Percentiles rank a stretch among this genome's conserved stretches.
These are phyloP conservation scores for Antennarius maculatus DNA, from an alignment of 2,797 vertebrate species.

Conservation along the genomic window DNA sequence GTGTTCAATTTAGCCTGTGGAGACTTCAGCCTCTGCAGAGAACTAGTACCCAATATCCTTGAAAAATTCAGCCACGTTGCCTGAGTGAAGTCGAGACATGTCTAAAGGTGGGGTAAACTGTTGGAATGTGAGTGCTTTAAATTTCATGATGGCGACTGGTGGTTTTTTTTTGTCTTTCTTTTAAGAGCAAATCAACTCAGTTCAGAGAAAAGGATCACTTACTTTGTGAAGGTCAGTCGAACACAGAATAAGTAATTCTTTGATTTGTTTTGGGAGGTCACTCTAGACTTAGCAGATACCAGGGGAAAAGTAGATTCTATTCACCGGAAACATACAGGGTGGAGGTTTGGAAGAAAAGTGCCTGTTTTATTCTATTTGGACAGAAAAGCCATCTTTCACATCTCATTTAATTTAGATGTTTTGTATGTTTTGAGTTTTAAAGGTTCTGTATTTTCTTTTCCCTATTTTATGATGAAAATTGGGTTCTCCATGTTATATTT, in stretches of 20 bases:
- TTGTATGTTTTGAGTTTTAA: too few species aligned
- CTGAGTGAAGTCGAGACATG: slow-evolving; percentile 37
- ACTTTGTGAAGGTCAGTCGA: slow-evolving; percentile 68
- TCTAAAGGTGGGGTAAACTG: slow-evolving; percentile 42
- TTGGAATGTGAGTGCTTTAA: slow-evolving; percentile 23
- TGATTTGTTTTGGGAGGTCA: slow-evolving; percentile 59
- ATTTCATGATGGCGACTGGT: slow-evolving; percentile 14
- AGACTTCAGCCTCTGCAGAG: slow-evolving; percentile 42
- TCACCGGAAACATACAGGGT: slow-evolving; percentile 54
- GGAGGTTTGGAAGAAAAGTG: slow-evolving; percentile 67
- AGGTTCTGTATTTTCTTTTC: too few species aligned
- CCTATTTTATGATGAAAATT: too few species aligned
- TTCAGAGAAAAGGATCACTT: slow-evolving; percentile 47
- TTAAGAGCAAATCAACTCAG: slow-evolving; percentile 54
- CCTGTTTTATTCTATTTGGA: slow-evolving; percentile 59
- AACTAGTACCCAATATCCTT: slow-evolving; percentile 38
- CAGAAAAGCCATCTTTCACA: slow-evolving; percentile 69
- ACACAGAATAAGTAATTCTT: slow-evolving; percentile 55
- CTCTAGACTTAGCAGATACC: slow-evolving; percentile 53
- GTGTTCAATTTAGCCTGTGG: slow-evolving; percentile 49
- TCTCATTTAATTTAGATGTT: slow-evolving; percentile 7
- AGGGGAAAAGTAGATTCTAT: slow-evolving; percentile 52
- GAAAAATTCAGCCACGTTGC: slow-evolving; percentile 41
- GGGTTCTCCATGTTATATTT: too few species aligned
- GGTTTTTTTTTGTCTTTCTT: slow-evolving; percentile 7